A percentile compares a stretch with the other conserved stretches of the same genome.
These are phyloP conservation scores for Melanocharis versteri DNA, from an alignment of 2,113 vertebrate genomes.

Conservation along the genomic window DNA sequence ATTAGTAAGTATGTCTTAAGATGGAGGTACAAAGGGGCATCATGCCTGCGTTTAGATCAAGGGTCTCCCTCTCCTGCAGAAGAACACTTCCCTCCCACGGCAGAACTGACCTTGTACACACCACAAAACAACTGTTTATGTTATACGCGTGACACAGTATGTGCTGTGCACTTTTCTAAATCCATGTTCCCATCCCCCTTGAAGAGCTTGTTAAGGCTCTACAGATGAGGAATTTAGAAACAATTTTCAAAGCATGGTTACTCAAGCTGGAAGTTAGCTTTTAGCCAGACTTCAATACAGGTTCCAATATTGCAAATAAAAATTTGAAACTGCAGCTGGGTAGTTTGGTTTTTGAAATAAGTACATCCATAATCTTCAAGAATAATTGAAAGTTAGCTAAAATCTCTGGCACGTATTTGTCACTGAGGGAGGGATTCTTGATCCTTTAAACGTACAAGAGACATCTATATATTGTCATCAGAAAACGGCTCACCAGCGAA, in stretches of 20 bases:
- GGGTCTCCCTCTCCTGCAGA: neutral
- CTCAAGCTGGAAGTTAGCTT: constrained; percentile 55
- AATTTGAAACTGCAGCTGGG: constrained; percentile 42
- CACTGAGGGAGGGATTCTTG: neutral
- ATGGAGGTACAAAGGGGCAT: neutral
- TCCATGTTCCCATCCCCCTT: neutral
- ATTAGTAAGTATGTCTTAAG: neutral
- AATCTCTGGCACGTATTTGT: neutral
- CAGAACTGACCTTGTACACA: neutral
- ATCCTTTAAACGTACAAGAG: neutral
- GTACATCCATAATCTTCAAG: constrained; percentile 24
- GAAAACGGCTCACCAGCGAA: neutral
- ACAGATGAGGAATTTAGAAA: constrained; percentile 38
- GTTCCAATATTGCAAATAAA: constrained; percentile 39
- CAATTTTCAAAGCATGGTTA: constrained; percentile 49
- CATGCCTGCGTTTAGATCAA: neutral
- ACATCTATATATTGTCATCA: neutral
- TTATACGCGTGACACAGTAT: neutral
- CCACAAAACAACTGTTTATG: neutral
- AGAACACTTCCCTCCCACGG: neutral
- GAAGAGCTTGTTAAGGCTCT: neutral
- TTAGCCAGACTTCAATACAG: constrained; percentile 23
- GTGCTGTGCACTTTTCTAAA: neutral
- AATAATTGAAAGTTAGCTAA: constrained; percentile 38
- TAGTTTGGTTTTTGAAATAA: constrained; percentile 27